Percentiles rank a stretch among this genome's conserved stretches.
phyloP scores from a whole-genome alignment of 92 coral and sea anemone species.

The Porites rus region DNA sequence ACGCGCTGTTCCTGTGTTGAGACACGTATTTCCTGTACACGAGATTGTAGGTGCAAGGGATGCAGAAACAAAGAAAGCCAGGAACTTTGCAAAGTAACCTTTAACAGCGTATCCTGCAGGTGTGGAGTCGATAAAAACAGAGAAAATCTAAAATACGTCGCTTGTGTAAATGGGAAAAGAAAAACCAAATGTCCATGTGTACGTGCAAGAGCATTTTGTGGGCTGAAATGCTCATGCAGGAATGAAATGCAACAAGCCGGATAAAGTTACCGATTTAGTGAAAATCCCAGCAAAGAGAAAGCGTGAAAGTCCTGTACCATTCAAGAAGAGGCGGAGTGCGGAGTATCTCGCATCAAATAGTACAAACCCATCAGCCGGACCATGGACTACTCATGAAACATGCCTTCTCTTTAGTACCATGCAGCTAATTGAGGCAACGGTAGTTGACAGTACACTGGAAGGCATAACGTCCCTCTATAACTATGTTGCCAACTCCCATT shows the following conservation, averaged over 20 bases:
- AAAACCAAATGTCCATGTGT: constrained; percentile 43
- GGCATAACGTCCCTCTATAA: not conserved
- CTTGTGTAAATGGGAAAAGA: not conserved
- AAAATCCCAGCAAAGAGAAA: not conserved
- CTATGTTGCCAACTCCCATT: not conserved
- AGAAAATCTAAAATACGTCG: not conserved
- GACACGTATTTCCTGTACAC: constrained; percentile 19
- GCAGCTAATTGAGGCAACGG: not conserved
- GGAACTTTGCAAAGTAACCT: not conserved
- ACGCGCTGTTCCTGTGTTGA: constrained; percentile 29
- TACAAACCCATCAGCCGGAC: not conserved
- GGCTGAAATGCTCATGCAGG: constrained; percentile 9
- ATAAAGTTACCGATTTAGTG: not conserved
- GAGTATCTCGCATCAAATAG: constrained; percentile 18
- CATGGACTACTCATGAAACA: constrained; percentile 19
- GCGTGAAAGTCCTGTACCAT: constrained; percentile 25
- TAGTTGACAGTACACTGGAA: not conserved
- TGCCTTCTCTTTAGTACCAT: not conserved
- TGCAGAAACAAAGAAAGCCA: constrained; percentile 15
- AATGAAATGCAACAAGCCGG: not conserved
- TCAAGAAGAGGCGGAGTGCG: constrained; percentile 17
- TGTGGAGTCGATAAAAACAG: not conserved
- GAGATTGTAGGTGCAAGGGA: constrained; percentile 36
- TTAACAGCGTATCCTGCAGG: not conserved
- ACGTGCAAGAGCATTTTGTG: constrained; percentile 2